These are phyloP conservation scores for Drepana arcuata DNA, from an alignment of 1,140 invertebrate genomes.

Conservation along the genomic window DNA sequence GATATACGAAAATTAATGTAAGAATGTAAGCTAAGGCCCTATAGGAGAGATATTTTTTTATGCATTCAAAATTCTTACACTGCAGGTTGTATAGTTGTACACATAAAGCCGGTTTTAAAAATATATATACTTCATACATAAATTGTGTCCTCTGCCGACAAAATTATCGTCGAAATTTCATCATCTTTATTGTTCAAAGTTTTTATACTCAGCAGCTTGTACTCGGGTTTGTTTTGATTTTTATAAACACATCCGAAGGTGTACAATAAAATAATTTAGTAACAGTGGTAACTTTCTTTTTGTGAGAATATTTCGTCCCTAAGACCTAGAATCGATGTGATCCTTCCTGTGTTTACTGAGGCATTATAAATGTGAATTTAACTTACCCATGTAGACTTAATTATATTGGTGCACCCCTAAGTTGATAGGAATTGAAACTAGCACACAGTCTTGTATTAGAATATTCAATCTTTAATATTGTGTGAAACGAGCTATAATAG, in stretches of 20 bases:
- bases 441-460: slow-evolving; percentile 19
- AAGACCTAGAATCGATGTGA: slow-evolving; percentile 17
- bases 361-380: slow-evolving; percentile 40
- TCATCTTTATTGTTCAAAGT: slow-evolving; percentile 65
- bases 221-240: slow-evolving; percentile 61
- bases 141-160: slow-evolving; percentile 25
- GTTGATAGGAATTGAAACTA: slow-evolving; percentile 34
- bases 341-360: slow-evolving; percentile 18
- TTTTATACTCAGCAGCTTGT: slow-evolving; percentile 66
- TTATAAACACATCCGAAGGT: slow-evolving; percentile 55
- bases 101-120: slow-evolving; percentile 18
- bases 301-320: slow-evolving; percentile 19
- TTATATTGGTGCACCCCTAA: slow-evolving; percentile 37
- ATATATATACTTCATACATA: too few species aligned
- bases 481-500: slow-evolving; percentile 21
- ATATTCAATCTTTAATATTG: slow-evolving; percentile 7
- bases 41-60: slow-evolving; percentile 71
- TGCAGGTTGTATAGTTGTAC: slow-evolving; percentile 31
- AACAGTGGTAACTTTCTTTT: slow-evolving; percentile 39
- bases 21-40: slow-evolving; percentile 70
- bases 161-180: slow-evolving; percentile 53
- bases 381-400: slow-evolving; percentile 30
- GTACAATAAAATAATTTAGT: slow-evolving; percentile 67
- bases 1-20: slow-evolving; percentile 64
- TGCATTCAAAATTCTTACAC: slow-evolving; percentile 65